Base-by-base conservation (phyloP, 2,113 vertebrate species). In the Sorex araneus region DNA sequence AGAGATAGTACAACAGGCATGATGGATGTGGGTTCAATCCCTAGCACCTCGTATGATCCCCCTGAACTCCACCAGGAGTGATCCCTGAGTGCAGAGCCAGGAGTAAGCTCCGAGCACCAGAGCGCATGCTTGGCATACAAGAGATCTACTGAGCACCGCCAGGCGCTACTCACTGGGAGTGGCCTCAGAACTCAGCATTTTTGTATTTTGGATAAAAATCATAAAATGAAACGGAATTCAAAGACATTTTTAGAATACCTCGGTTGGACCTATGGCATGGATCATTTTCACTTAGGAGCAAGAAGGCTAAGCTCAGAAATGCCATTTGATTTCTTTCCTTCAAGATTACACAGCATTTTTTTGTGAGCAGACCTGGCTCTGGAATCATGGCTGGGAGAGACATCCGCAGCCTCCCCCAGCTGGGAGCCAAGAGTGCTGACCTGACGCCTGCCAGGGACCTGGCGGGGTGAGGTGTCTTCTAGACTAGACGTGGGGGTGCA, bases 201-300 rank as follows among this genome's bases (percentile, higher is more conserved):
- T 7, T 40, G 7, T 40, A 40, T 40, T 40, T 40, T 40, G 40
- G 7, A 40, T 40, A 40, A 40, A 8, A 54, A 54, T 54, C 54
- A 54, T 54, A 54, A 54, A 54, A 15, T 54, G 54, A 54, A 54
- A 54, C 54, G 63, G 30, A 90, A 96, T 81, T 76, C 69, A 88
- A 79, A 93, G 75, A 75, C 43, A 77, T 82, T 77, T 86, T 91
- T 82, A 34, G 80, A 77, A 86, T 66, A 47, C 78, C 47, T 92
- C 25, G 19, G 6, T 32, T 30, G 80, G 30, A 86, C 54, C 63
- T 75, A 73, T 78, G 40, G 36, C 28, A 36, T 21, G 18, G 43
- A 86, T 60, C 8, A 60, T 43, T 85, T 36, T 85, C 27, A 7
- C 60, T 78, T 9, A 47, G 30, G 81, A n/a, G 43, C 28, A 8